Percentiles rank a stretch among this genome's conserved stretches.
These are phyloP conservation scores for Progne subis DNA, from an alignment of 2,113 vertebrate genomes.

Conservation along the genomic window DNA sequence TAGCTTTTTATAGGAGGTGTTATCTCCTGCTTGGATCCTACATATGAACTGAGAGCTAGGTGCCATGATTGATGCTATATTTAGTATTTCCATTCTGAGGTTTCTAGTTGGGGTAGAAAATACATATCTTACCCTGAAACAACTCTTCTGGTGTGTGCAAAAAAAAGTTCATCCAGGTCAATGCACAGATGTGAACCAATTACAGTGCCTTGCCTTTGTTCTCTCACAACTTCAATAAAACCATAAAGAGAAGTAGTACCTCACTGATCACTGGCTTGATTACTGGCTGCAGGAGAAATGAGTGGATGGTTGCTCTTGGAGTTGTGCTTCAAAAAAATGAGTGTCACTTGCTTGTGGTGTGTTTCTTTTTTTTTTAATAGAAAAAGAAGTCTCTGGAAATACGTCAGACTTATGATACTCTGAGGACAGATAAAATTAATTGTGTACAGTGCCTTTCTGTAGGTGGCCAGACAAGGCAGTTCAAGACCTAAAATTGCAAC, in stretches of 20 bases:
- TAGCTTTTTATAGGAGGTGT: constrained; percentile 52
- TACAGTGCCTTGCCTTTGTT: background rate
- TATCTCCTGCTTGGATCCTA: constrained; percentile 10
- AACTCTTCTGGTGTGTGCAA: background rate
- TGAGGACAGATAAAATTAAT: background rate
- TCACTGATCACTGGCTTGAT: background rate
- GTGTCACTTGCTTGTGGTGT: background rate
- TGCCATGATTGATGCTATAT: constrained; percentile 5
- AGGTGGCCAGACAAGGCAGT: background rate
- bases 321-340: background rate
- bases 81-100: background rate
- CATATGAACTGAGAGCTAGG: background rate
- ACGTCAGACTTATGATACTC: background rate
- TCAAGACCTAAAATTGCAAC: background rate
- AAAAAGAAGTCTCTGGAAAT: background rate
- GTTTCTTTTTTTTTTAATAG: background rate
- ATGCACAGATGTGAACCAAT: background rate
- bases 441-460: background rate
- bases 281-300: background rate
- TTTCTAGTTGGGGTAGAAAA: constrained; percentile 22
- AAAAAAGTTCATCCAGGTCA: background rate
- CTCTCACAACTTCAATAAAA: background rate
- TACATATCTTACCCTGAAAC: background rate
- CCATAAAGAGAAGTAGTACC: background rate
- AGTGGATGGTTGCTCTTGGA: background rate